Evolutionary conservation across 2,113 vertebrate genomes (phyloP).

Genomic region (Tonatia bakeri): DNA sequence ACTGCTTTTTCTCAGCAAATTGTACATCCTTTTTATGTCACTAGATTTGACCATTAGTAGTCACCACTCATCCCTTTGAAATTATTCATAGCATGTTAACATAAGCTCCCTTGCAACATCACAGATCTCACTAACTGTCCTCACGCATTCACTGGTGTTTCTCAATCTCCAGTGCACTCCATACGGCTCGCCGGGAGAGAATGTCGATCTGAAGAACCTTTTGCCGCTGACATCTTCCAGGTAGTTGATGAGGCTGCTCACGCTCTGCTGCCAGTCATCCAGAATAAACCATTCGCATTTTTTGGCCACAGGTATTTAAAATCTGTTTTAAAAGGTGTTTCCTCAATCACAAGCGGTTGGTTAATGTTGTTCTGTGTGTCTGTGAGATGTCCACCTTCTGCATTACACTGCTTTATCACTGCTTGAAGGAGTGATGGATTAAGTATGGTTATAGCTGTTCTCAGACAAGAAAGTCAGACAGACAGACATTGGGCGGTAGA

Average conservation of each 20-base stretch:
- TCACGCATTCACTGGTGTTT: not conserved
- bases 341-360: not conserved
- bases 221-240: conserved; percentile 80
- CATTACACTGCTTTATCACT: not conserved
- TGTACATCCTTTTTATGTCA: not conserved
- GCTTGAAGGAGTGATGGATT: not conserved
- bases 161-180: conserved; percentile 77
- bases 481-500: not conserved
- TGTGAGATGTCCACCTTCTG: not conserved
- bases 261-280: conserved; percentile 80
- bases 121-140: not conserved
- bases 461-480: not conserved
- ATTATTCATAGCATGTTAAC: not conserved
- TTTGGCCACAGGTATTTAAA: conserved; percentile 90
- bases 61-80: not conserved
- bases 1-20: not conserved
- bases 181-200: conserved; percentile 87
- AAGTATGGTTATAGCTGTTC: not conserved
- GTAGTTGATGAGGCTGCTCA: conserved; percentile 80
- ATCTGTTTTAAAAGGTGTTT: not conserved
- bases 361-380: not conserved
- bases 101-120: not conserved
- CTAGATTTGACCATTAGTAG: not conserved
- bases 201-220: conserved; percentile 77
- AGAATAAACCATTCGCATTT: conserved; percentile 88